Percentiles rank a stretch among this genome's conserved stretches.
Conservation (phyloP, 2,888 invertebrate species). For the Chesias legatella region DNA sequence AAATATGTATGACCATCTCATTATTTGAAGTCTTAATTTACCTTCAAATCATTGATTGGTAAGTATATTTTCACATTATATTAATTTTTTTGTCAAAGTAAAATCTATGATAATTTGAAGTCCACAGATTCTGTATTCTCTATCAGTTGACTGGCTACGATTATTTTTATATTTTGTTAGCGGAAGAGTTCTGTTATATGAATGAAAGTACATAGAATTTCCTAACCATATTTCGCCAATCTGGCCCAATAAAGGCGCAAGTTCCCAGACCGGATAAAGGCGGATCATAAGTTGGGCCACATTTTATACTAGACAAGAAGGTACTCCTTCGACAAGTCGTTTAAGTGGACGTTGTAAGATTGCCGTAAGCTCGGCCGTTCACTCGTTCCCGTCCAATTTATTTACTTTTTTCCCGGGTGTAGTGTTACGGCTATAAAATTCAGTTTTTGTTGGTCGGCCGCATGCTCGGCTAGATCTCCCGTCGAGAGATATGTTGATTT, state of each 20-base stretch:
- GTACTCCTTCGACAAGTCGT: constrained; percentile 36
- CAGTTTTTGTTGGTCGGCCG: constrained; percentile 73
- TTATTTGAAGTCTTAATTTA: no score
- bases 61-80: no score
- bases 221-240: constrained; percentile 9
- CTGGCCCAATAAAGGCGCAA: constrained; percentile 23
- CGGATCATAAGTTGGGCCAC: constrained; percentile 21
- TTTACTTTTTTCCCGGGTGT: constrained; percentile 73
- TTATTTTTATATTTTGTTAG: no score
- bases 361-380: constrained; percentile 54
- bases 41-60: no score
- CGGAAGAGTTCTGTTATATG: constrained; percentile 1
- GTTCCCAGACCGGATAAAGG: constrained; percentile 25
- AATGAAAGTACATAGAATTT: constrained; percentile 20
- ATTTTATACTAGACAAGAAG: constrained; percentile 32
- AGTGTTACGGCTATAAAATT: constrained; percentile 76
- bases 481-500: constrained; percentile 80
- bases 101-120: no score
- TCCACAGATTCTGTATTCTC: no score
- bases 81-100: no score
- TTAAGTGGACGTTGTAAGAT: constrained; percentile 42
- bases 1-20: no score
- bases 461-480: constrained; percentile 75
- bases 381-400: constrained; percentile 68
- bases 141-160: no score